Evolutionary conservation across 1,140 invertebrate species (phyloP).

Genomic region (Melanaphis sacchari): DNA sequence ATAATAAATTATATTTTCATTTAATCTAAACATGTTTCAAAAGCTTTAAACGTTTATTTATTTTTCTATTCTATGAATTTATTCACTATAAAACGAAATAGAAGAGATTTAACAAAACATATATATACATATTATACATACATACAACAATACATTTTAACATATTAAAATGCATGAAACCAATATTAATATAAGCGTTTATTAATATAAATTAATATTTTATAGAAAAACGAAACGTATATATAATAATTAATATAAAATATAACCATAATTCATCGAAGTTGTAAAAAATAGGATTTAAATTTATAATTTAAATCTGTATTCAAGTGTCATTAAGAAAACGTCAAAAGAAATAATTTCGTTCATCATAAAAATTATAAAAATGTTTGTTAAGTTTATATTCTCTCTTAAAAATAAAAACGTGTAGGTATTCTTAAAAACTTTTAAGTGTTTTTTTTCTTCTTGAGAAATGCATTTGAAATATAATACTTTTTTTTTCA

Average conservation of each 20-base stretch:
- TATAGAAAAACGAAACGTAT: neutral
- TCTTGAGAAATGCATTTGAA: neutral
- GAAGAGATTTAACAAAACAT: neutral
- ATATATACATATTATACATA: neutral
- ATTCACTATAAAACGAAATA: neutral
- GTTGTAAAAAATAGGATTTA: neutral
- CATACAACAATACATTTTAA: no score
- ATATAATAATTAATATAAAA: neutral
- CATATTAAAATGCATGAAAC: neutral
- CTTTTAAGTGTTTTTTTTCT: neutral
- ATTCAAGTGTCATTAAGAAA: constrained; percentile 7
- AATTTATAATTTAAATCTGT: neutral
- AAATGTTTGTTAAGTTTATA: neutral
- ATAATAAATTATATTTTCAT: neutral
- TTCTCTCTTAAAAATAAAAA: neutral
- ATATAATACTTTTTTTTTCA: neutral
- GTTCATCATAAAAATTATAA: neutral
- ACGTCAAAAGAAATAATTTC: neutral
- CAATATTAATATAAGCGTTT: neutral
- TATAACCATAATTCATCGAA: neutral
- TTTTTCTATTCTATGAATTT: neutral
- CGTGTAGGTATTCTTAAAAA: neutral
- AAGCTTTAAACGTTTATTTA: neutral
- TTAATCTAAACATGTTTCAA: neutral
- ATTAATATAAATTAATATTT: neutral